A percentile compares a stretch with the other conserved stretches of the same genome.
Evolutionary conservation across 2,888 invertebrate species (phyloP).

Genomic region (Archips xylosteana): DNA sequence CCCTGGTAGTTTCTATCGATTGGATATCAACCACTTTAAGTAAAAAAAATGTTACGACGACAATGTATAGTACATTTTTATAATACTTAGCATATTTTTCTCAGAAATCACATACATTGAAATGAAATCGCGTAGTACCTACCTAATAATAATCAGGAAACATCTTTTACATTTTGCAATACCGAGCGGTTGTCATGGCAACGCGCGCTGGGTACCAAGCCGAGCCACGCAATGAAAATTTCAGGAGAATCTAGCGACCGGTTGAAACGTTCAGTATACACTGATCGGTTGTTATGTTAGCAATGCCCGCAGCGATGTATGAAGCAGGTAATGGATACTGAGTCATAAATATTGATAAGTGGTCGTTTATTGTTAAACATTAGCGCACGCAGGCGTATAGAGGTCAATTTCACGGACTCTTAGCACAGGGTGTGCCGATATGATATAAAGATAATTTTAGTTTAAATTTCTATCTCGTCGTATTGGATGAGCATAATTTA

Average conservation of each 20-base stretch:
- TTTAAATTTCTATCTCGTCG: not conserved
- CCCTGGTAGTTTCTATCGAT: too few species aligned
- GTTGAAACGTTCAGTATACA: not conserved
- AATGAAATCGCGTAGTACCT: constrained; percentile 6
- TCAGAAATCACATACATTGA: not conserved
- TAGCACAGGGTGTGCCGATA: not conserved
- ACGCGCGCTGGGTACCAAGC: constrained; percentile 4
- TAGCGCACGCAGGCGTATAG: constrained; percentile 6
- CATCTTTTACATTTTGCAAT: constrained; percentile 11
- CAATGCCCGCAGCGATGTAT: not conserved
- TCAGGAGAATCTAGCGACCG: not conserved
- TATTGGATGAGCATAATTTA: not conserved
- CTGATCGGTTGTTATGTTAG: not conserved
- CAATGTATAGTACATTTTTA: too few species aligned
- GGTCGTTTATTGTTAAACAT: not conserved
- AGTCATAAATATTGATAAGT: not conserved
- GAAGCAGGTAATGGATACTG: not conserved
- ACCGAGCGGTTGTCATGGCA: constrained; percentile 13
- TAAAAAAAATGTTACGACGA: too few species aligned
- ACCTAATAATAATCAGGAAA: constrained; percentile 17
- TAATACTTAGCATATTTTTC: not conserved
- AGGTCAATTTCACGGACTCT: constrained; percentile 26
- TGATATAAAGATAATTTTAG: constrained; percentile 1
- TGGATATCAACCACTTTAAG: too few species aligned
- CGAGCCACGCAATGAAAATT: not conserved